These are phyloP conservation scores for Melanostigma gelatinosum DNA, from an alignment of 2,113 vertebrate genomes.

Conservation along the genomic window DNA sequence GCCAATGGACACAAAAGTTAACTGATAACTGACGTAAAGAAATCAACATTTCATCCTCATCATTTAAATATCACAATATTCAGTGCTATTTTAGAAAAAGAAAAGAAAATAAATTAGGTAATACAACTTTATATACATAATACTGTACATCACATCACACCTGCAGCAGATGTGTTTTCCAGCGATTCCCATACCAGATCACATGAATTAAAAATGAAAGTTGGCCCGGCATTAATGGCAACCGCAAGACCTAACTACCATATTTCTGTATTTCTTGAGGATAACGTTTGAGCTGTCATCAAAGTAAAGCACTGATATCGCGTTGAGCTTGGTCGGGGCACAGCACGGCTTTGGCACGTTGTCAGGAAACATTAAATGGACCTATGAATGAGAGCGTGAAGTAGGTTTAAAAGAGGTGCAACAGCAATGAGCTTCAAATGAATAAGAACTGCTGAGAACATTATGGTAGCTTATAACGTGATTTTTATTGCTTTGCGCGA, in stretches of 20 bases:
- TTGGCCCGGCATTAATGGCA: slow-evolving; percentile 87
- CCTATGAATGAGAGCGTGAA: slow-evolving; percentile 81
- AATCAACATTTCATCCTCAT: slow-evolving; percentile 58
- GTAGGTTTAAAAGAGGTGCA: slow-evolving; percentile 37
- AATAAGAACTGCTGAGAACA: slow-evolving; percentile 23
- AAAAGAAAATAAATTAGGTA: slow-evolving; percentile 94
- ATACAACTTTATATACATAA: slow-evolving; percentile 94
- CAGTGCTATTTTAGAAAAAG: slow-evolving; percentile 86
- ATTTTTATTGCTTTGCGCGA: slow-evolving; percentile 25
- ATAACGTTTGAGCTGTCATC: slow-evolving; percentile 99
- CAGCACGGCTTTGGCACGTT: slow-evolving; percentile 99
- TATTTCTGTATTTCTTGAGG: slow-evolving; percentile 99
- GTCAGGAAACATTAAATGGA: slow-evolving; percentile 99
- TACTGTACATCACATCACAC: slow-evolving; percentile 91
- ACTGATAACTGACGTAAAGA: slow-evolving; percentile 52
- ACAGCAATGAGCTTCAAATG: slow-evolving; percentile 33
- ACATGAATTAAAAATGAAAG: slow-evolving; percentile 71
- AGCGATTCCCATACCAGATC: slow-evolving; percentile 66
- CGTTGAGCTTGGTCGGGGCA: slow-evolving; percentile 97
- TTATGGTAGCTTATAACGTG: slow-evolving; percentile 5
- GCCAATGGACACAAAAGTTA: slow-evolving; percentile 70
- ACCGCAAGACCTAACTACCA: slow-evolving; percentile 98
- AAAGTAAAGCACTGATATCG: slow-evolving; percentile 99
- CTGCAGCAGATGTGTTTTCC: slow-evolving; percentile 77
- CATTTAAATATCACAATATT: slow-evolving; percentile 80